Percentiles rank a stretch among this genome's conserved stretches.
Evolutionary conservation across 2,888 invertebrate species (phyloP).

Genomic region (Caenorhabditis sp.): DNA sequence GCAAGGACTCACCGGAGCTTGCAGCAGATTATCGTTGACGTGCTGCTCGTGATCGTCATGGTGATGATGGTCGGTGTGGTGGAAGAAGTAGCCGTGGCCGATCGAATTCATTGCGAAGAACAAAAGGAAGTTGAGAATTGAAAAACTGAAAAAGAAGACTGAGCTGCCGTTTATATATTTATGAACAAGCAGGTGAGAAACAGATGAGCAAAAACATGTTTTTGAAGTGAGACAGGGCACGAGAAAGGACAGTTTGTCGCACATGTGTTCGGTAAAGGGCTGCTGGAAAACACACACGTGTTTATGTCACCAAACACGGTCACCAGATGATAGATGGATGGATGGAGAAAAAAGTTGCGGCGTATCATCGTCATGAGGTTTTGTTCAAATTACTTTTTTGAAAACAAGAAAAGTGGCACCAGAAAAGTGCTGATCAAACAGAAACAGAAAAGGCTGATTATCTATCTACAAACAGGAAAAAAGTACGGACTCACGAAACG

Average conservation of each 20-base stretch:
- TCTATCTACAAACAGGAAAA: not conserved
- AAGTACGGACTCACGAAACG: conserved; percentile 9
- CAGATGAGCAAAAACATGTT: too few species aligned
- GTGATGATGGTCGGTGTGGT: conserved; percentile 43
- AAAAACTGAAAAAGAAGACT: too few species aligned
- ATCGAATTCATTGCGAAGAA: conserved; percentile 50
- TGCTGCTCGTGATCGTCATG: conserved; percentile 43
- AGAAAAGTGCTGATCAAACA: not conserved
- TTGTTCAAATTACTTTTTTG: not conserved
- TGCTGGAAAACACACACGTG: not conserved
- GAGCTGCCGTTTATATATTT: not conserved
- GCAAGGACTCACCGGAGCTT: conserved; percentile 43
- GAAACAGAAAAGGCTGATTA: too few species aligned
- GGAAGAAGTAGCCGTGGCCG: conserved; percentile 44
- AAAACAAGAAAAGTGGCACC: too few species aligned
- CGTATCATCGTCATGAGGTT: not conserved
- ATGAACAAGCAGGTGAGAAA: too few species aligned
- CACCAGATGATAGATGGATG: too few species aligned
- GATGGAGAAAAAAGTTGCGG: not conserved
- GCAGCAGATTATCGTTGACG: conserved; percentile 11
- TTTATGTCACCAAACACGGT: too few species aligned
- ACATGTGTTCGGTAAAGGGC: too few species aligned
- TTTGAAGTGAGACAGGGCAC: too few species aligned
- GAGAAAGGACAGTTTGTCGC: too few species aligned
- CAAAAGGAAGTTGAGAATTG: not conserved